Percentiles rank a stretch among this genome's conserved stretches.
Evolutionary conservation across 1,140 invertebrate genomes (phyloP).

Genomic region (Drosophila dunni): DNA sequence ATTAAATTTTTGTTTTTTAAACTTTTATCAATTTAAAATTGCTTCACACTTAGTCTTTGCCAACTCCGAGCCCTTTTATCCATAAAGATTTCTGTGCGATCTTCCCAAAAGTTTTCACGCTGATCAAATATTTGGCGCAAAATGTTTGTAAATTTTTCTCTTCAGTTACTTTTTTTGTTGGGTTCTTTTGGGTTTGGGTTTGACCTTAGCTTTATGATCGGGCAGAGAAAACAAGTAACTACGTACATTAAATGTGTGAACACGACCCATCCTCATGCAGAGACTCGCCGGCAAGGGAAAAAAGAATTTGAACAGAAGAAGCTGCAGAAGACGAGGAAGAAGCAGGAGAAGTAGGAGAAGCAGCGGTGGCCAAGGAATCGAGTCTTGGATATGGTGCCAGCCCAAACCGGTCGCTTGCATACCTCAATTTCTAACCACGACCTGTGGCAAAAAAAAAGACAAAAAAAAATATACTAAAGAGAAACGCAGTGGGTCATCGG

Average conservation of each 20-base stretch:
- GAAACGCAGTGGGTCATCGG: conserved; percentile 81
- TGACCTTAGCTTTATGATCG: conserved; percentile 76
- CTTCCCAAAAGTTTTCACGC: conserved; percentile 56
- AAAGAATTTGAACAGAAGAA: conserved; percentile 13
- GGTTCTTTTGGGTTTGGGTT: conserved; percentile 17
- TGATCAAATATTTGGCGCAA: conserved; percentile 74
- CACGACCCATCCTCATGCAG: conserved; percentile 56
- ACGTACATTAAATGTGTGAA: conserved; percentile 76
- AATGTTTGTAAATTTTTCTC: conserved; percentile 61
- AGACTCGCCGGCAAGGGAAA: conserved; percentile 14
- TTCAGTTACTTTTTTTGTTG: conserved; percentile 19
- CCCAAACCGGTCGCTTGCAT: conserved; percentile 78
- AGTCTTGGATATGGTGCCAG: conserved; percentile 64
- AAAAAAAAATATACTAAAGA: conserved; percentile 68
- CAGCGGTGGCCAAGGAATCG: conserved; percentile 41
- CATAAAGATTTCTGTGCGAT: conserved; percentile 16
- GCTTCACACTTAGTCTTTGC: background rate
- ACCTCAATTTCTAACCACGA: conserved; percentile 81
- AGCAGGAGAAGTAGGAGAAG: conserved; percentile 3
- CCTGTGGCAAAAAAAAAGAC: conserved; percentile 68
- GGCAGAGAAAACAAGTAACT: conserved; percentile 65
- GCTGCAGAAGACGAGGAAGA: conserved; percentile 18
- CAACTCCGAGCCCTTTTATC: conserved; percentile 1
- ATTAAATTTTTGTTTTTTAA: background rate
- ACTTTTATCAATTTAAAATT: background rate